phyloP scores from a whole-genome alignment of 2,113 vertebrate genomes.

The Eubucco bourcierii region DNA sequence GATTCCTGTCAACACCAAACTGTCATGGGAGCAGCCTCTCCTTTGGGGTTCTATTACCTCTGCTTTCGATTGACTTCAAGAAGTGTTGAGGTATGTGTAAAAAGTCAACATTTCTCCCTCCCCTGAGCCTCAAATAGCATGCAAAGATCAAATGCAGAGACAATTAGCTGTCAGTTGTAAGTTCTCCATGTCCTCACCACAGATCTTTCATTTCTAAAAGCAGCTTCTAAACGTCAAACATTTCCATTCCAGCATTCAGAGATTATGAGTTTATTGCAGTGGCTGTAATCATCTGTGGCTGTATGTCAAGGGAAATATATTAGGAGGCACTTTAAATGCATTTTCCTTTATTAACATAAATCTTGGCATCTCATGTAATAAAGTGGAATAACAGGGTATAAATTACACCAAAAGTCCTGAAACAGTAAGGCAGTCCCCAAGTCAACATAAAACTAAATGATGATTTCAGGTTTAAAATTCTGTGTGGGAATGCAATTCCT shows the following conservation, averaged over 20 bases:
- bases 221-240: conserved; percentile 61
- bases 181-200: background rate
- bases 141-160: conserved; percentile 18
- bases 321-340: conserved; percentile 45
- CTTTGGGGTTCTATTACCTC: background rate
- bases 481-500: background rate
- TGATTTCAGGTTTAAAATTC: background rate
- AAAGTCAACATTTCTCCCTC: background rate
- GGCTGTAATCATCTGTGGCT: conserved; percentile 38
- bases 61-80: conserved; percentile 16
- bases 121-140: background rate
- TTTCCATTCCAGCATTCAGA: conserved; percentile 48
- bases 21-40: background rate
- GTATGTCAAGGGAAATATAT: conserved; percentile 50
- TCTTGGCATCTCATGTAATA: background rate
- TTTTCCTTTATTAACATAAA: conserved; percentile 56
- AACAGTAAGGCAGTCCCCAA: background rate
- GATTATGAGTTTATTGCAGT: conserved; percentile 59
- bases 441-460: conserved; percentile 4
- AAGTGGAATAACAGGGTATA: conserved; percentile 33
- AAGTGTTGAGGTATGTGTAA: conserved; percentile 9
- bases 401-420: background rate
- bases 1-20: background rate
- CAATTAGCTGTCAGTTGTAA: background rate
- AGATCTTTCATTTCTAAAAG: conserved; percentile 56